Evolutionary conservation across 2,797 vertebrate genomes (phyloP).

Genomic region (Microcaecilia unicolor): DNA sequence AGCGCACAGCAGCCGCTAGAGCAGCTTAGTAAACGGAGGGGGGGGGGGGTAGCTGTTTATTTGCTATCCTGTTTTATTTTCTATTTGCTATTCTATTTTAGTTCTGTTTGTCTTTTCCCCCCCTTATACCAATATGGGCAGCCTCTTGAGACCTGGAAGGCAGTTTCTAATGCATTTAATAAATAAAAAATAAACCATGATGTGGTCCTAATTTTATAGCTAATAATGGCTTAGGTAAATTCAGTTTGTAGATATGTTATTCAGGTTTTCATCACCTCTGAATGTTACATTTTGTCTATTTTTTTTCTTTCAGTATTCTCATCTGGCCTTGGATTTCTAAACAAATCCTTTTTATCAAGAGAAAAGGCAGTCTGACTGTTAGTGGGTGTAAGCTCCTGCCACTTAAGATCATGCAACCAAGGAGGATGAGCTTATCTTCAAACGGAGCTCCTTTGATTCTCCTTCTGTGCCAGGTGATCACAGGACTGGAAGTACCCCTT

Average conservation of each 20-base stretch:
- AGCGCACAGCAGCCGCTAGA: no score
- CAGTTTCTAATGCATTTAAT: background rate
- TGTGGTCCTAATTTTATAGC: no score
- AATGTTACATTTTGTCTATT: constrained; percentile 12
- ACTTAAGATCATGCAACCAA: constrained; percentile 64
- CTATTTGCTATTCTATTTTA: no score
- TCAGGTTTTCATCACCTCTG: constrained; percentile 5
- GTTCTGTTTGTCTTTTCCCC: no score
- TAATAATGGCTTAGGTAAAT: no score
- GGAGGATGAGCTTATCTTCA: constrained; percentile 49
- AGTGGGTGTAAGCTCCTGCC: constrained; percentile 39
- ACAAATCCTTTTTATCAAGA: constrained; percentile 29
- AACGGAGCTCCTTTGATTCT: constrained; percentile 59
- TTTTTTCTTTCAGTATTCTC: constrained; percentile 39
- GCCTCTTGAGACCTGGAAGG: no score
- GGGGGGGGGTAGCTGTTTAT: no score
- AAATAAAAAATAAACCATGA: no score
- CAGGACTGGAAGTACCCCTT: constrained; percentile 84
- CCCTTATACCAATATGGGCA: no score
- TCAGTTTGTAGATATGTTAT: no score
- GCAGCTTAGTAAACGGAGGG: no score
- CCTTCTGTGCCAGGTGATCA: constrained; percentile 65
- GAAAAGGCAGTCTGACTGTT: constrained; percentile 35
- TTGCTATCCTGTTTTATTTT: no score
- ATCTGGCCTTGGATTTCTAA: constrained; percentile 16